These are phyloP conservation scores for Limanda limanda DNA, from an alignment of 2,113 vertebrate genomes.

Conservation along the genomic window DNA sequence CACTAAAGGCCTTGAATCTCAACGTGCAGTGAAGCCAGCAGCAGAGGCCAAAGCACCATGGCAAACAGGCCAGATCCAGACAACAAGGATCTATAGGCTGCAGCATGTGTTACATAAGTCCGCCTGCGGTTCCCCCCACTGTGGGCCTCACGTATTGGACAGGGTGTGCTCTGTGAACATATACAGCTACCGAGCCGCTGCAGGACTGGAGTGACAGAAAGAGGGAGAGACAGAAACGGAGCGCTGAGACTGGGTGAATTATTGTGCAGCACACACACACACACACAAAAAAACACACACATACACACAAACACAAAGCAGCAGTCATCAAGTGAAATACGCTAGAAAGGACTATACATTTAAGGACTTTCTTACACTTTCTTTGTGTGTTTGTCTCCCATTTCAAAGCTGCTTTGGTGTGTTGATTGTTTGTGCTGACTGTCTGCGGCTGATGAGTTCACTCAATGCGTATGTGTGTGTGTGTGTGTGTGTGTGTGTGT, in stretches of 20 bases:
- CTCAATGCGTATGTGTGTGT: not conserved
- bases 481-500: slow-evolving; percentile 4
- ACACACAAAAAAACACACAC: slow-evolving; percentile 4
- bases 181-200: slow-evolving; percentile 30
- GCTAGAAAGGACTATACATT: not conserved
- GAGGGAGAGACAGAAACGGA: slow-evolving; percentile 35
- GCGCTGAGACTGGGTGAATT: slow-evolving; percentile 24
- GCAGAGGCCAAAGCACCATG: slow-evolving; percentile 2
- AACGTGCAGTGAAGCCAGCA: not conserved
- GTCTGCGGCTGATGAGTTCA: slow-evolving; percentile 54
- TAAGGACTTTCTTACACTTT: not conserved
- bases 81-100: slow-evolving; percentile 46
- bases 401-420: slow-evolving; percentile 33
- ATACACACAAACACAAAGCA: not conserved
- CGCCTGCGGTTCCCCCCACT: slow-evolving; percentile 34
- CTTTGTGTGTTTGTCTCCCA: not conserved
- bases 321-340: slow-evolving; percentile 4
- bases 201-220: slow-evolving; percentile 29
- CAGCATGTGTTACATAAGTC: slow-evolving; percentile 50
- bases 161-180: slow-evolving; percentile 58
- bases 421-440: slow-evolving; percentile 31
- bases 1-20: not conserved
- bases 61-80: slow-evolving; percentile 40
- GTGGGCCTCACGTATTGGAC: slow-evolving; percentile 57
- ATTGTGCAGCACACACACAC: slow-evolving; percentile 8